Evolutionary conservation across 1,140 invertebrate species (phyloP).

Genomic region (Acromyrmex heyeri): DNA sequence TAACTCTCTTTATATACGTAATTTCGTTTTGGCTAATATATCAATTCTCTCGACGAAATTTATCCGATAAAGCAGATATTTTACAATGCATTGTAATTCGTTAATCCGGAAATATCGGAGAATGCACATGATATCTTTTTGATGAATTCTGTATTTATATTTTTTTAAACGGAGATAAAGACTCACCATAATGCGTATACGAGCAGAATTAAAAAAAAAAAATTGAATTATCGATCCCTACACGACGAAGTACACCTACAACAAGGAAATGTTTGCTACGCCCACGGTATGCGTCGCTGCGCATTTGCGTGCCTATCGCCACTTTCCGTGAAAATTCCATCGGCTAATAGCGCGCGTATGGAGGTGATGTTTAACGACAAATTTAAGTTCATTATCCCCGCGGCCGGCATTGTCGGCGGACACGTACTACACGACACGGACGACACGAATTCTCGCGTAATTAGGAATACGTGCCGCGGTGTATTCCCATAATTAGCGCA

Average conservation of each 20-base stretch:
- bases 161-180: not conserved
- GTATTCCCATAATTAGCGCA: conserved; percentile 57
- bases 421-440: conserved; percentile 44
- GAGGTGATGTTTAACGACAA: conserved; percentile 56
- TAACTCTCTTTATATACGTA: conserved; percentile 25
- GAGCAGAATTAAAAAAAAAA: not conserved
- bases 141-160: not conserved
- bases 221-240: not conserved
- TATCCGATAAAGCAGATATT: conserved; percentile 19
- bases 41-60: conserved; percentile 48
- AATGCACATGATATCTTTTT: not conserved
- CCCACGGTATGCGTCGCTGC: not conserved
- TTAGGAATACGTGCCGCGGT: conserved; percentile 45
- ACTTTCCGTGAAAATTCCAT: conserved; percentile 40
- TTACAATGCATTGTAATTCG: conserved; percentile 14
- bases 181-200: not conserved
- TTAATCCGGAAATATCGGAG: conserved; percentile 23
- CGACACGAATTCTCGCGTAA: conserved; percentile 57
- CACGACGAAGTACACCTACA: not conserved
- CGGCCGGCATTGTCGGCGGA: conserved; percentile 28
- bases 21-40: conserved; percentile 39
- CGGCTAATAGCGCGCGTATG: conserved; percentile 10
- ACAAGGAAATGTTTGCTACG: not conserved
- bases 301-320: conserved; percentile 14
- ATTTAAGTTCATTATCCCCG: conserved; percentile 61